phyloP scores from a whole-genome alignment of 2,797 vertebrate genomes.

The Podarcis lilfordi region DNA sequence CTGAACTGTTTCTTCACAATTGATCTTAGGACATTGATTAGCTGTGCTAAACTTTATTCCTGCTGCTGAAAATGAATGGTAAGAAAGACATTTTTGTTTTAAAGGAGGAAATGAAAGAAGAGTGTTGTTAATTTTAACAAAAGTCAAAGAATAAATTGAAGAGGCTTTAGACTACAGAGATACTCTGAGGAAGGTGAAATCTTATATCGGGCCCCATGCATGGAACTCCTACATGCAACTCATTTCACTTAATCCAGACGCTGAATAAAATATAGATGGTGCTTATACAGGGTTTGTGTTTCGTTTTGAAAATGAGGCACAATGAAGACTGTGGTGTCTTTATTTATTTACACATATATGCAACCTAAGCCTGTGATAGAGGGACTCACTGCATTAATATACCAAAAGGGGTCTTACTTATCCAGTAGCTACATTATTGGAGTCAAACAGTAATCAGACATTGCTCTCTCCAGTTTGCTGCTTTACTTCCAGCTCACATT shows the following conservation, averaged over 20 bases:
- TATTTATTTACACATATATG: no score
- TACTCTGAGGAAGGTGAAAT: conserved; percentile 18
- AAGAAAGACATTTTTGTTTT: conserved; percentile 39
- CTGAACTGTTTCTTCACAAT: conserved; percentile 70
- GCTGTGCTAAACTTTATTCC: conserved; percentile 63
- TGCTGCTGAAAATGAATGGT: conserved; percentile 59
- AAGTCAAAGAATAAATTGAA: conserved; percentile 51
- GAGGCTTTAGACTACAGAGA: conserved; percentile 34
- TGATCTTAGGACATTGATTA: conserved; percentile 70
- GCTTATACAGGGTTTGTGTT: no score
- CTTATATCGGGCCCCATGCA: conserved; percentile 44
- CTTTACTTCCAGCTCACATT: no score
- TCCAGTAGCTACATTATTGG: no score
- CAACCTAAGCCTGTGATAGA: no score
- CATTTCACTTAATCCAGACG: conserved; percentile 43
- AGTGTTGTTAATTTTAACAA: conserved; percentile 28
- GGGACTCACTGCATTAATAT: no score
- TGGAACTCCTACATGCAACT: conserved; percentile 43
- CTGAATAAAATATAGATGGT: conserved; percentile 28
- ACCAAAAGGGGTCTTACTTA: no score
- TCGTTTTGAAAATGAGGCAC: no score
- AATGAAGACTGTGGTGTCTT: no score
- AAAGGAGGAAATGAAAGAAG: conserved; percentile 41
- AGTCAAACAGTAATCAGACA: no score
- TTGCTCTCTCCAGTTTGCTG: no score